A percentile compares a stretch with the other conserved stretches of the same genome.
These are phyloP conservation scores for Leucania comma DNA, from an alignment of 2,888 invertebrate species.

Conservation along the genomic window DNA sequence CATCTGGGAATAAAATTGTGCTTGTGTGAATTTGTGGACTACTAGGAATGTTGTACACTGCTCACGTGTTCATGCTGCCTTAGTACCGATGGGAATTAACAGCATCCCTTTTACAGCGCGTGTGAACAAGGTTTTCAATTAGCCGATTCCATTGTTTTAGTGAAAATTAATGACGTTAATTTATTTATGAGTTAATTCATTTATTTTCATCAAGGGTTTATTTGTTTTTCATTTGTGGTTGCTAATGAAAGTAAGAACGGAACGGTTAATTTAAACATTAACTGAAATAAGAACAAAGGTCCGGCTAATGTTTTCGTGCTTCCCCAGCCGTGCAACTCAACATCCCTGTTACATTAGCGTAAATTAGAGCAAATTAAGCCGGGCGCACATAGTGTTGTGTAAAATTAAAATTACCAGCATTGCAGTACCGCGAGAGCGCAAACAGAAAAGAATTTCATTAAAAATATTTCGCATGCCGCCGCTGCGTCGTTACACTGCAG, in stretches of 20 bases:
- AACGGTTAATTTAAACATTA: slow-evolving; percentile 47
- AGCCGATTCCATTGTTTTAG: background rate
- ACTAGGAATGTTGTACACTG: slow-evolving; percentile 47
- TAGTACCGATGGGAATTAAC: slow-evolving; percentile 69
- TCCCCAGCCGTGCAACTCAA: slow-evolving; percentile 58
- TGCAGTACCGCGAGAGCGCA: slow-evolving; percentile 57
- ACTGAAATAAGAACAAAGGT: slow-evolving; percentile 42
- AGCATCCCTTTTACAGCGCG: slow-evolving; percentile 56
- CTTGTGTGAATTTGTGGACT: slow-evolving; percentile 60
- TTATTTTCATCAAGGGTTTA: slow-evolving; percentile 11
- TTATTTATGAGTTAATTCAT: slow-evolving; percentile 4
- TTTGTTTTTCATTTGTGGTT: slow-evolving; percentile 19
- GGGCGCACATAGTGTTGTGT: slow-evolving; percentile 64
- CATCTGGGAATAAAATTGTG: slow-evolving; percentile 68
- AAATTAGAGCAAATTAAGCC: slow-evolving; percentile 74
- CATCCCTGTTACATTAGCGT: slow-evolving; percentile 69
- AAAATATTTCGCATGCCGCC: slow-evolving; percentile 72
- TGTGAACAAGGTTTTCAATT: slow-evolving; percentile 39
- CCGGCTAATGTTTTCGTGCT: slow-evolving; percentile 54
- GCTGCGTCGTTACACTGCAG: slow-evolving; percentile 62
- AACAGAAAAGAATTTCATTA: slow-evolving; percentile 75
- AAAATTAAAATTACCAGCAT: slow-evolving; percentile 71
- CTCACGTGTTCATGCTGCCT: slow-evolving; percentile 61
- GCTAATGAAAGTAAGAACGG: slow-evolving; percentile 28
- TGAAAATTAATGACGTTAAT: background rate